Conservation (phyloP, 1,140 invertebrate species). For the Mylabris phalerata region DNA sequence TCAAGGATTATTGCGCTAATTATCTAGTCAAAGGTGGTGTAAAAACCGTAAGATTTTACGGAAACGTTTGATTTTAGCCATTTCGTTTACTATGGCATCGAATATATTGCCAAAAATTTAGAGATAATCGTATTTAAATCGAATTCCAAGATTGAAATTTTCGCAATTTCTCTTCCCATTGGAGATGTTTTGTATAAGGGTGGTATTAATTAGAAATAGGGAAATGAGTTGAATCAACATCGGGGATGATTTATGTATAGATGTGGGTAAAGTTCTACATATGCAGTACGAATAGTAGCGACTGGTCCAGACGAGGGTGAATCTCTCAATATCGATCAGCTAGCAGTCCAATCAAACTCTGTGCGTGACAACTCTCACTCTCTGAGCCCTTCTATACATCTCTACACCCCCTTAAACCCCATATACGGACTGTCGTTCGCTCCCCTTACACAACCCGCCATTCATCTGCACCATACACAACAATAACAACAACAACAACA, state of each 20-base stretch:
- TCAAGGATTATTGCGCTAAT: too few species aligned
- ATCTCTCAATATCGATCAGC: constrained; percentile 41
- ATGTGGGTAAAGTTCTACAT: constrained; percentile 22
- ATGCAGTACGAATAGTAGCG: constrained; percentile 26
- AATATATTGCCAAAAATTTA: too few species aligned
- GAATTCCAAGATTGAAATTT: too few species aligned
- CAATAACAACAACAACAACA: constrained; percentile 7
- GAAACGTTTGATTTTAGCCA: too few species aligned
- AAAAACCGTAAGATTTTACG: background rate
- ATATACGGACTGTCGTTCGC: constrained; percentile 1
- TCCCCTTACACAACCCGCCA: constrained; percentile 16
- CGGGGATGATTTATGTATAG: constrained; percentile 13
- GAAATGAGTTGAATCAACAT: constrained; percentile 3
- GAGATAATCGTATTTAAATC: too few species aligned
- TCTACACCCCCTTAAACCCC: constrained; percentile 17
- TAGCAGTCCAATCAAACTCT: constrained; percentile 40
- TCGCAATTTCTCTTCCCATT: too few species aligned
- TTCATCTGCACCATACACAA: constrained; percentile 12
- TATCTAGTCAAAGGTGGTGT: background rate
- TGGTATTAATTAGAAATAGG: constrained; percentile 6
- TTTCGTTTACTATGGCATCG: too few species aligned
- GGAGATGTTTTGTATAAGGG: background rate
- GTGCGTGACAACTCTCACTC: constrained; percentile 43
- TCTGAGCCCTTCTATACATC: constrained; percentile 32
- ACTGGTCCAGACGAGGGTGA: constrained; percentile 35